Evolutionary conservation across 2,797 vertebrate genomes (phyloP).

Genomic region (Neopelma chrysocephalum): DNA sequence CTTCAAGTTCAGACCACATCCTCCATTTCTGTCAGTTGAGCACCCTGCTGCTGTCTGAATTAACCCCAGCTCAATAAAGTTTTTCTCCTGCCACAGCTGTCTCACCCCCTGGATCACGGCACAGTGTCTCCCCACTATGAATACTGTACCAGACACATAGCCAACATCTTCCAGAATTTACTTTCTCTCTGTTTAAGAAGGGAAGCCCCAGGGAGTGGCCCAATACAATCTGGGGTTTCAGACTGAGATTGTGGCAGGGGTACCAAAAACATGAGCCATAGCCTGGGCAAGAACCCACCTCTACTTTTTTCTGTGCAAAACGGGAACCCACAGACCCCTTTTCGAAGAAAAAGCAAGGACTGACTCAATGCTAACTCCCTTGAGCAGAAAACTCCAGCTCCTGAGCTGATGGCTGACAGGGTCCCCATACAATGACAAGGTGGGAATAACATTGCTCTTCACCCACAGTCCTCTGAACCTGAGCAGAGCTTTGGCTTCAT

Average conservation of each 20-base stretch:
- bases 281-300: background rate
- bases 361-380: background rate
- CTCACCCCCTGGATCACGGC: background rate
- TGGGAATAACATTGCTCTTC: background rate
- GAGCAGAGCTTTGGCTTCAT: background rate
- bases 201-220: background rate
- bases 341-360: background rate
- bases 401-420: background rate
- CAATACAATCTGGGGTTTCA: background rate
- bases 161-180: background rate
- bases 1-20: background rate
- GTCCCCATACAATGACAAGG: fast-evolving
- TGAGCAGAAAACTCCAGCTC: background rate
- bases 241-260: background rate
- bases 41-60: no score
- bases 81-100: background rate
- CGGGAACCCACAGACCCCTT: background rate
- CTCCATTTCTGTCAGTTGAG: background rate
- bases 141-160: background rate
- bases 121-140: background rate
- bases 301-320: background rate
- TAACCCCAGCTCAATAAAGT: background rate
- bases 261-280: background rate
- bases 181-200: background rate
- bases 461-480: background rate